Evolutionary conservation across 2,113 vertebrate species (phyloP), one percentile per base, ranked within the genome.

Genomic region (Caloenas nicobarica): DNA sequence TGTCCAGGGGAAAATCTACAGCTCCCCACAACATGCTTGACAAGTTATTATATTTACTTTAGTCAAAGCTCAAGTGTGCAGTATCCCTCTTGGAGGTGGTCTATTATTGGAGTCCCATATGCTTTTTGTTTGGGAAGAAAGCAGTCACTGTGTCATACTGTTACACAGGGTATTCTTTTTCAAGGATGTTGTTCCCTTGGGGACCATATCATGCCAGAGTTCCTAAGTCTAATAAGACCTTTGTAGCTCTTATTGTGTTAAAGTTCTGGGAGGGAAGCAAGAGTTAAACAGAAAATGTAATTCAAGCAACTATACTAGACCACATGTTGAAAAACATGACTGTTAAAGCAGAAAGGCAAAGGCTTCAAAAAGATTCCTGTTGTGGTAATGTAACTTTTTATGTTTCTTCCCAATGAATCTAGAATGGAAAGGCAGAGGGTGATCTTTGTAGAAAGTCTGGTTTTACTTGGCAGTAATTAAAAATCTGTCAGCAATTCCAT

Each of bases 81-180:
- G 97, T 98, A 98, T 98, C 97, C 97, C 98, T 98, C 98, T 97
- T 98, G 98, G 98, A 98, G 98, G 98, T 98, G 98, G 98, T 98
- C 98, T 98, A 97, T 98, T 98, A 98, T 98, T 98, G 97, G 97
- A 98, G 98, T 97, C 98, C 98, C 98, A 98, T 98, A 98, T 98
- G 98, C 98, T 98, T 98, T 98, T 98, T 98, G 98, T 99, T 98
- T 99, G 98, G 98, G 99, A 98, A 98, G 98, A 99, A 99, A 99
- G 98, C 99, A 99, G 98, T 98, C 97, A 97, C 86, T 99, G 98
- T 99, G 98, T 98, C 98, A 98, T 98, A 98, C 98, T 98, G 99
- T 99, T 99, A 99, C 99, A 99, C 98, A 98, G 98, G 98, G 99
- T 99, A 99, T 99, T 99, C 99, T 98, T 99, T 99, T 99, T 99